Evolutionary conservation across 2,797 vertebrate genomes (phyloP).

Genomic region (Ciconia nigra): DNA sequence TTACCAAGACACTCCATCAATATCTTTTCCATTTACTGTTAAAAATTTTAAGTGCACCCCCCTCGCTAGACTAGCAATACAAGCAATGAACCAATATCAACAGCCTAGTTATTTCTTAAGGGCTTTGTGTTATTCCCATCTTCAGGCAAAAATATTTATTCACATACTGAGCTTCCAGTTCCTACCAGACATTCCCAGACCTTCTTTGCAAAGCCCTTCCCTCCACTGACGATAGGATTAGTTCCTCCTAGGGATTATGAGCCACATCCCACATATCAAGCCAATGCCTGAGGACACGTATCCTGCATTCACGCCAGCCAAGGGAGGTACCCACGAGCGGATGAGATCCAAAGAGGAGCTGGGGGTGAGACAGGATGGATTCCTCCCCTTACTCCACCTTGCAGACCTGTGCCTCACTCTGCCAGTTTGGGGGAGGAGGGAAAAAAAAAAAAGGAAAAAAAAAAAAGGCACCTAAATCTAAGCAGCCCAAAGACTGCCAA

Average conservation of each 20-base stretch:
- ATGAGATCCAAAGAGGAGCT: not conserved
- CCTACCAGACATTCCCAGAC: not conserved
- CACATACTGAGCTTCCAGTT: not conserved
- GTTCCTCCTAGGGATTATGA: not conserved
- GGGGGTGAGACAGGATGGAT: not conserved
- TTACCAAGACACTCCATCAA: not conserved
- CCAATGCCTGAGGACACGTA: not conserved
- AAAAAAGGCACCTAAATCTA: not conserved
- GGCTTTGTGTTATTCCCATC: not conserved
- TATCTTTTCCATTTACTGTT: not conserved
- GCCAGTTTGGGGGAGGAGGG: fast-evolving
- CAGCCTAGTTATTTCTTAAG: not conserved
- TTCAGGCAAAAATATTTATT: conserved; percentile 8
- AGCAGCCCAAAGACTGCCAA: not conserved
- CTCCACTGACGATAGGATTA: not conserved
- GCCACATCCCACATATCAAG: not conserved
- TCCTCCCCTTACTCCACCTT: not conserved
- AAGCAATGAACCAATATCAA: not conserved
- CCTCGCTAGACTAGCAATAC: not conserved
- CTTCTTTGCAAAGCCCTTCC: not conserved
- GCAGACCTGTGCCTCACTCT: not conserved
- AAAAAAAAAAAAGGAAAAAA: no score
- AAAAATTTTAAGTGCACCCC: not conserved
- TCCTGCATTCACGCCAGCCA: fast-evolving
- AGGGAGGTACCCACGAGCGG: not conserved